Percentiles rank a stretch among this genome's conserved stretches.
Conservation (phyloP, 1,140 invertebrate genomes). For the Heliconius nattereri region DNA sequence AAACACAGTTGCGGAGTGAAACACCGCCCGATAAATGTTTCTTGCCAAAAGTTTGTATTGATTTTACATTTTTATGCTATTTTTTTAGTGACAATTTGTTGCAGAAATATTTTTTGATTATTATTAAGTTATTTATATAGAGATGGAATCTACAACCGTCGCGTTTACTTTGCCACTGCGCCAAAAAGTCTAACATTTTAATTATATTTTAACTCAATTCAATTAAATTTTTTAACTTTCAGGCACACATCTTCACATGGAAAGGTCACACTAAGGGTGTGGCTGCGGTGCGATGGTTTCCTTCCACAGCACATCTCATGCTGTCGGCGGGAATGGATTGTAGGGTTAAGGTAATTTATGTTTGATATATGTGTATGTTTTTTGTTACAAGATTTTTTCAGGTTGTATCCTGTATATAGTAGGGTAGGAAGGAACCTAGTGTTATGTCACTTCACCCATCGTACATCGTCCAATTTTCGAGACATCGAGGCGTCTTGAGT, state of each 20-base stretch:
- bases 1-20: constrained; percentile 95
- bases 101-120: too few species aligned
- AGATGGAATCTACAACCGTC: too few species aligned
- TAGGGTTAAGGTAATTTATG: constrained; percentile 89
- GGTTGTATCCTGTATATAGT: background rate
- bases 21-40: constrained; percentile 97
- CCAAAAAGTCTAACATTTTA: too few species aligned
- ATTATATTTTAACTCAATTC: too few species aligned
- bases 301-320: constrained; percentile 95
- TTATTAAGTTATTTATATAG: too few species aligned
- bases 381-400: background rate
- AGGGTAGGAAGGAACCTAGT: background rate
- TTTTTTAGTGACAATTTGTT: background rate
- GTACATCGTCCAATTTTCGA: too few species aligned
- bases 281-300: constrained; percentile 97
- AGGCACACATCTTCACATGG: constrained; percentile 97
- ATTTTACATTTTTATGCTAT: constrained; percentile 15
- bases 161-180: too few species aligned
- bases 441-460: background rate
- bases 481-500: too few species aligned
- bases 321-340: constrained; percentile 98
- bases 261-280: constrained; percentile 98
- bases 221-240: constrained; percentile 2
- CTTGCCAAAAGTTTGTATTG: constrained; percentile 88
- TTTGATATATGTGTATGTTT: too few species aligned